Conservation (phyloP, 2,888 invertebrate genomes). For the Lutraria lutraria region DNA sequence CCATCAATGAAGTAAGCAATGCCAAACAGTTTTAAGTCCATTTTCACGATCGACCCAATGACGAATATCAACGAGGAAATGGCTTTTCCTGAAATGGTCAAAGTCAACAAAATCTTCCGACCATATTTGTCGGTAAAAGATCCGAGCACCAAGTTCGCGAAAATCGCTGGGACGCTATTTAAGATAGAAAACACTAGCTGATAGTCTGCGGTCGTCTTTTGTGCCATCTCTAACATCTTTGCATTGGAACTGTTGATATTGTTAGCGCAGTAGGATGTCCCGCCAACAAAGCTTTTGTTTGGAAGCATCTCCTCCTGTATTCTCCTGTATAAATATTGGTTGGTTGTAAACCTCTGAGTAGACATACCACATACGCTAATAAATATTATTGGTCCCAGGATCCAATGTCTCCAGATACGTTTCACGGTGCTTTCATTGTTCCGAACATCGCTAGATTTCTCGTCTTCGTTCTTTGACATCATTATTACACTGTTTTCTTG, state of each 20-base stretch:
- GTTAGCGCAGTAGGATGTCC: slow-evolving; percentile 26
- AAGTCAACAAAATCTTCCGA: slow-evolving; percentile 17
- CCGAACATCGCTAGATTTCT: neutral
- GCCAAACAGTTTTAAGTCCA: slow-evolving; percentile 6
- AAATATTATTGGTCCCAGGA: slow-evolving; percentile 16
- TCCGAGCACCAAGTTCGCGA: slow-evolving; percentile 28
- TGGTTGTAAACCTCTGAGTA: neutral
- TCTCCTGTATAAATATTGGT: slow-evolving; percentile 32
- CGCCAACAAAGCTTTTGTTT: slow-evolving; percentile 27
- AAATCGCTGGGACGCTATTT: slow-evolving; percentile 4
- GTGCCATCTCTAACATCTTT: neutral
- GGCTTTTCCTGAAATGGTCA: neutral
- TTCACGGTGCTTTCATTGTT: neutral
- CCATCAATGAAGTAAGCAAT: slow-evolving; percentile 22
- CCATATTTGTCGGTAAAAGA: slow-evolving; percentile 32
- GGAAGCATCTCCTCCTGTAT: slow-evolving; percentile 28
- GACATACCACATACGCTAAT: neutral
- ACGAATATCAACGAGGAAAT: neutral
- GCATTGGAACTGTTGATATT: neutral
- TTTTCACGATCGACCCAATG: neutral
- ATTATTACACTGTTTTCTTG: neutral
- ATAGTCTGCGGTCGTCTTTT: slow-evolving; percentile 4
- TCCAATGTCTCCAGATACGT: slow-evolving; percentile 33
- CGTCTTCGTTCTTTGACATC: neutral
- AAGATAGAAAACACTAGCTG: slow-evolving; percentile 6